Base-by-base conservation (phyloP, 23 tunicate species). In the Phallusia fumigata region DNA sequence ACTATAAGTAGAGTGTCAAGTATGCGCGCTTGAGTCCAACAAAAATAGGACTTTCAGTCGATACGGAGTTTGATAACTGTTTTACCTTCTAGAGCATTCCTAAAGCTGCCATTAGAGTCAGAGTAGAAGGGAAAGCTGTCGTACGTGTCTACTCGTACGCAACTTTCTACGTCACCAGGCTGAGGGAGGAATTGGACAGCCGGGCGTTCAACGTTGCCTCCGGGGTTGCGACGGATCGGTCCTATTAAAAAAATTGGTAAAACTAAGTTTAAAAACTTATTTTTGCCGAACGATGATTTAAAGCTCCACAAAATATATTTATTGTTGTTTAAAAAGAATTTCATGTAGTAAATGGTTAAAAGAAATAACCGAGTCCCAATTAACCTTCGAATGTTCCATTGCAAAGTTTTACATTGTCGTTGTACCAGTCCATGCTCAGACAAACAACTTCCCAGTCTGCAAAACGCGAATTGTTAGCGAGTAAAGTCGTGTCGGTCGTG, bases 361-460 rank as follows among this genome's bases (percentile, higher is more conserved):
- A n/a, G n/a, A n/a, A n/a, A n/a, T n/a, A n/a, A n/a, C n/a, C n/a
- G n/a, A n/a, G n/a, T n/a, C n/a, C n/a, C n/a, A n/a, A n/a, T 28
- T 75, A 51, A 85, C 88, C 95, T 85, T 90, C 95, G 8, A 21
- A 64, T 18, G 89, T 85, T 31, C 95, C 95, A 75, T 90, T 90
- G 53, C 95, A 90, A 30, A 90, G 78, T 74, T 90, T 90, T 12
- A 90, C 80, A 49, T 90, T 90, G 36, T 90, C 89, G 36, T 90
- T 72, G 65, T 79, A 90, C 95, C 95, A 90, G 44, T 90, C 89
- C 64, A 90, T 74, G 45, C 83, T 85, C 30, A 90, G 74, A 52
- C 95, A 90, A 30, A 90, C 76, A 13, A 90, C 86, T 65, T 90
- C 73, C 95, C 95, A 90, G 58, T 90, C 95, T 5, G 89, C 79